Conservation (phyloP, 2,797 vertebrate genomes). For the Rhadinocentrus ornatus region DNA sequence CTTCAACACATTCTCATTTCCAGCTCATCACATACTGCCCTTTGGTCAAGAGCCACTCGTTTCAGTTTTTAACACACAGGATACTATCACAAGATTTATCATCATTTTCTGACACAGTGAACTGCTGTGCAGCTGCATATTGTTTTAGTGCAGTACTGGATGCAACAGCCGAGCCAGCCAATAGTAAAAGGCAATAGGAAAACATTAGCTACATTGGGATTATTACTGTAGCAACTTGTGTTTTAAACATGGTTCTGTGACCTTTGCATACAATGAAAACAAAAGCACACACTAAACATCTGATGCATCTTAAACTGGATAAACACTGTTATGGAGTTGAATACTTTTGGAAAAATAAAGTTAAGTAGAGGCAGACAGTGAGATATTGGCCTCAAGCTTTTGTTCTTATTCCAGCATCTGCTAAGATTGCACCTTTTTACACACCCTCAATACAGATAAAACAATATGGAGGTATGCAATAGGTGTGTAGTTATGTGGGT, state of each 20-base stretch:
- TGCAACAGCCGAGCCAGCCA: neutral
- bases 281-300: constrained; percentile 5
- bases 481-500: constrained; percentile 6
- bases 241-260: neutral
- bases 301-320: constrained; percentile 22
- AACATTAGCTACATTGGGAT: neutral
- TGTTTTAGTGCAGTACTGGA: too few species aligned
- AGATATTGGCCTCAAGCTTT: constrained; percentile 37
- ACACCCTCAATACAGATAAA: constrained; percentile 23
- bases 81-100: too few species aligned
- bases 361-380: constrained; percentile 15
- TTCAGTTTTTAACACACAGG: neutral
- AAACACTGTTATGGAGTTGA: constrained; percentile 26
- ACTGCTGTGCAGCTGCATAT: too few species aligned
- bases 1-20: neutral
- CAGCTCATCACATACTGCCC: neutral
- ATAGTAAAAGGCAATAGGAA: neutral
- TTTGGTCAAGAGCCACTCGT: neutral
- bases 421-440: constrained; percentile 51
- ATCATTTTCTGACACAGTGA: too few species aligned
- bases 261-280: neutral
- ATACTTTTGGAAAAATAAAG: constrained; percentile 8
- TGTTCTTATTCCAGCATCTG: constrained; percentile 51
- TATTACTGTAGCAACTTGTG: neutral
- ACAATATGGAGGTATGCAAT: constrained; percentile 23